Evolutionary conservation across 2,113 vertebrate species (phyloP).

Genomic region (Dissostichus mawsoni): DNA sequence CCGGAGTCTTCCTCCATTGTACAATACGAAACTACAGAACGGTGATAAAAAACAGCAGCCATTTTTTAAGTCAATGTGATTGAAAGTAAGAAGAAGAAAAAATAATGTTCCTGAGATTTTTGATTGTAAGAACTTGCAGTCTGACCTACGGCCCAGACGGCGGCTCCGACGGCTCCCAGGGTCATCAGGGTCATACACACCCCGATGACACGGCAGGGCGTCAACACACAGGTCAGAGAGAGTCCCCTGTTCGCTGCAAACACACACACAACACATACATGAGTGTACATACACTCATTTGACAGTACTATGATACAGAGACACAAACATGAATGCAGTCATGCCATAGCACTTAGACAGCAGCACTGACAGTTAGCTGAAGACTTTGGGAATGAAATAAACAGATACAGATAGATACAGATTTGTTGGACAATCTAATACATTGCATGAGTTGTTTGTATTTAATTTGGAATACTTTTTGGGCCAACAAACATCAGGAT

Average conservation of each 20-base stretch:
- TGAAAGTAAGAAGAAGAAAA: not conserved
- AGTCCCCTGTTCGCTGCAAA: constrained; percentile 79
- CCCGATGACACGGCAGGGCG: constrained; percentile 77
- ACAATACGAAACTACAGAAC: constrained; percentile 77
- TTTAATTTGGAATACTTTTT: constrained; percentile 4
- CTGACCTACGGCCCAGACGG: constrained; percentile 86
- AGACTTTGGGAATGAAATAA: constrained; percentile 9
- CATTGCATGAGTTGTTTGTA: not conserved
- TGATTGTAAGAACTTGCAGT: not conserved
- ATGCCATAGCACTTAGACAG: not conserved
- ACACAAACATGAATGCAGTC: not conserved
- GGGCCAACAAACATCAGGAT: constrained; percentile 36
- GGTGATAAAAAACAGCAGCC: constrained; percentile 5
- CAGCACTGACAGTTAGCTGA: not conserved
- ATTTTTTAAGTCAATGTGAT: not conserved
- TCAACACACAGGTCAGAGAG: constrained; percentile 80
- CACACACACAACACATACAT: constrained; percentile 33
- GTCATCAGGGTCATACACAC: constrained; percentile 78
- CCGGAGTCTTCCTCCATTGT: constrained; percentile 83
- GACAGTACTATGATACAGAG: not conserved
- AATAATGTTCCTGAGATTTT: too few species aligned
- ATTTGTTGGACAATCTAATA: not conserved
- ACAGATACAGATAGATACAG: not conserved
- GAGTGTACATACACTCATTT: not conserved
- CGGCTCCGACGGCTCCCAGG: constrained; percentile 81